Conservation (phyloP, 92 coral and sea anemone species). For the Isaurus tuberculatus region DNA sequence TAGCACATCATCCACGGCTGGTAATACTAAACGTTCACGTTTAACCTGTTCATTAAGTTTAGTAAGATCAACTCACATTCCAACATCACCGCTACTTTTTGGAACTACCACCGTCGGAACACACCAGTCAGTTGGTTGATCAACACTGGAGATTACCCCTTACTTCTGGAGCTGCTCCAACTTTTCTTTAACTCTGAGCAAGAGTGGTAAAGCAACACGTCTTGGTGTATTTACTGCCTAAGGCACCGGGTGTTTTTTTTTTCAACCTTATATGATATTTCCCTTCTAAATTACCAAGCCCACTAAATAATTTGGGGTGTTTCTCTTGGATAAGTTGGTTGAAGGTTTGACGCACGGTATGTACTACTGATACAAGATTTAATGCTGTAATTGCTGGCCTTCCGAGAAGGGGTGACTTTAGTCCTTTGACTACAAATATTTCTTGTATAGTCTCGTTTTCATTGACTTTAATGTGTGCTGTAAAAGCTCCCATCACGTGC, state of each 20-base stretch:
- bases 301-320: slow-evolving; percentile 1
- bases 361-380: neutral
- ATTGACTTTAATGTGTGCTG: neutral
- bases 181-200: slow-evolving; percentile 19
- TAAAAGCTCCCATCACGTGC: neutral
- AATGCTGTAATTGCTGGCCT: neutral
- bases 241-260: slow-evolving; percentile 1
- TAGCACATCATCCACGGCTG: slow-evolving; percentile 3
- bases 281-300: neutral
- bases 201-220: slow-evolving; percentile 27
- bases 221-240: slow-evolving; percentile 33
- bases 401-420: slow-evolving; percentile 3
- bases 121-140: neutral
- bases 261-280: neutral
- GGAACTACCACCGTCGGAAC: neutral
- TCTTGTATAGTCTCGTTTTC: neutral
- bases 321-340: neutral
- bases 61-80: neutral
- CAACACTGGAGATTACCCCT: neutral
- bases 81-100: neutral
- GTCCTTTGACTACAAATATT: neutral
- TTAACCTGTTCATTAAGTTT: slow-evolving; percentile 8
- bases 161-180: neutral
- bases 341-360: neutral
- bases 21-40: neutral